Conservation (phyloP, 1,140 invertebrate species). For the Copidosoma floridanum region DNA sequence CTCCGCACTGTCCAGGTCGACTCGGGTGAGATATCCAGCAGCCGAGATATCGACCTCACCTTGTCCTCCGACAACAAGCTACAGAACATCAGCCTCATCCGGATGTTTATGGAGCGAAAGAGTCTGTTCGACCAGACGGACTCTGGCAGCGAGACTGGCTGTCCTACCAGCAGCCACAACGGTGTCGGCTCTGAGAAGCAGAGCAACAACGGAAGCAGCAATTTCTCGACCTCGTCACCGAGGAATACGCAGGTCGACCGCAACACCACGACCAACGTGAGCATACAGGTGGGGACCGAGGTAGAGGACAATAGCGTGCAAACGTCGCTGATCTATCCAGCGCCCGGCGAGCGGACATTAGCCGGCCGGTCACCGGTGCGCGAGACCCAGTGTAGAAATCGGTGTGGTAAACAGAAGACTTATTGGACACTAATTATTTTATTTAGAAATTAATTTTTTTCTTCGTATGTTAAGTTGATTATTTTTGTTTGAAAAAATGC, state of each 20-base stretch:
- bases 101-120: conserved; percentile 86
- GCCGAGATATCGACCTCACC: conserved; percentile 42
- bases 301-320: conserved; percentile 52
- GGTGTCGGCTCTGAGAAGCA: too few species aligned
- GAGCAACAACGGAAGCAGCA: too few species aligned
- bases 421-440: too few species aligned
- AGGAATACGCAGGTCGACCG: conserved; percentile 49
- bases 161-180: conserved; percentile 50
- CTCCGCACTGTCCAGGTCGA: too few species aligned
- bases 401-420: too few species aligned
- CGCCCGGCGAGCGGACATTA: not conserved
- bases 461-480: too few species aligned
- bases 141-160: conserved; percentile 45
- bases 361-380: conserved; percentile 18
- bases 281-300: conserved; percentile 42
- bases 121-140: conserved; percentile 61
- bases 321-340: conserved; percentile 48
- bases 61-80: conserved; percentile 54
- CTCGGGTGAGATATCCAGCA: conserved; percentile 50
- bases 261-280: not conserved
- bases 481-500: too few species aligned
- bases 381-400: too few species aligned
- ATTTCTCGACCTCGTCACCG: conserved; percentile 52
- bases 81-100: conserved; percentile 79
- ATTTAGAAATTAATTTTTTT: too few species aligned